Evolutionary conservation across 2,888 invertebrate genomes (phyloP), one percentile per base, ranked within the genome.

Genomic region (Hipparchia semele): DNA sequence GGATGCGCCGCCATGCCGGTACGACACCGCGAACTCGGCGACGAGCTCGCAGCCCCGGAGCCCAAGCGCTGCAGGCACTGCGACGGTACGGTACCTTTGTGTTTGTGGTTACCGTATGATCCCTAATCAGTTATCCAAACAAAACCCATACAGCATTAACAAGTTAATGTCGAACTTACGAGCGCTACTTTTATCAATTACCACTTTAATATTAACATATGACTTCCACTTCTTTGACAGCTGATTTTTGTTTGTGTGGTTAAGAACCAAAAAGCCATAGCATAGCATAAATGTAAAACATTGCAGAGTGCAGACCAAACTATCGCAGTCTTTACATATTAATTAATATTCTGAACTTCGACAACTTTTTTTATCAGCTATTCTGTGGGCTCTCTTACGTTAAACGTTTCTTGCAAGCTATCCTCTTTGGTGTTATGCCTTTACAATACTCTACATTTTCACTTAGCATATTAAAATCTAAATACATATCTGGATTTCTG

Each of bases 11-110:
- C 94, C 94, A 94, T 94, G 94, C 94, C 94, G 91, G 94, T 94
- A 90, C 92, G 94, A 90, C 93, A 94, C 86, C 94, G 94, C 92
- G 92, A 92, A 88, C 91, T 91, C 91, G 92, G 94, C 90, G 94
- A 94, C 88, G 93, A 93, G 87, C 88, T 92, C 91, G 93, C 93
- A 86, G 89, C 92, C 85, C 97, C 97, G 95, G 96, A 97, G 96
- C 96, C 97, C 94, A 97, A 97, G 95, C 97, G 97, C 96, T 97
- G 97, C 96, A 97, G 96, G 95, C 97, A 97, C 95, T 97, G 97
- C 96, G 97, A 97, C 97, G 97, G 97, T 97, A 96, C 86, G 87
- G 84, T 87, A 79, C 74, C 60, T 69, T 53, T 65, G 46, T 59
- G 45, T 64, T 62, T 69, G 53, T 46, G 62, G 33, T 54, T 68